These are phyloP conservation scores for Globia sparganii DNA, from an alignment of 2,888 invertebrate species.

Conservation along the genomic window DNA sequence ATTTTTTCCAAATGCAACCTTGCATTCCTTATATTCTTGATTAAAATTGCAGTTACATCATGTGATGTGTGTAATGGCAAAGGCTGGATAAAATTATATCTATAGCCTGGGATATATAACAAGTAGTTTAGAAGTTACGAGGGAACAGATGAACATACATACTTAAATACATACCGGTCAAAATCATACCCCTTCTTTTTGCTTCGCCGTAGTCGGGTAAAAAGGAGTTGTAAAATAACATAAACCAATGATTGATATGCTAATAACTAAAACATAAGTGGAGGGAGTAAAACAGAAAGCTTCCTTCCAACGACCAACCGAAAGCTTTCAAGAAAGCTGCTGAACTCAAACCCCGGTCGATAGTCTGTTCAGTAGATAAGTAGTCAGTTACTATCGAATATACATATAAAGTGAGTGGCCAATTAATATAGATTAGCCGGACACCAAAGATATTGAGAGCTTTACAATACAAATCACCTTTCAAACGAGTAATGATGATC, in stretches of 20 bases:
- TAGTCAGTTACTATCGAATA: conserved; percentile 1
- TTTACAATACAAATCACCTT: conserved; percentile 35
- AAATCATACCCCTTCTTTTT: too few relatives aligned
- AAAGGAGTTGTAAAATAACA: neutral
- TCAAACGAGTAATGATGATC: conserved; percentile 43
- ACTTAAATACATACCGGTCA: too few relatives aligned
- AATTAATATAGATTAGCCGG: conserved; percentile 24
- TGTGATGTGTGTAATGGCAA: neutral
- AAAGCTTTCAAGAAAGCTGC: neutral
- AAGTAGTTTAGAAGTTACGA: too few relatives aligned
- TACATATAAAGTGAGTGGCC: neutral
- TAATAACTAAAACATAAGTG: conserved; percentile 1
- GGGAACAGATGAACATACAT: too few relatives aligned
- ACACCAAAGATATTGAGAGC: neutral
- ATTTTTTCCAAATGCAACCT: neutral
- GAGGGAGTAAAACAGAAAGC: neutral
- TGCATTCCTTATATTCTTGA: neutral
- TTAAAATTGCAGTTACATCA: neutral
- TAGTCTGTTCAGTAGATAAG: neutral
- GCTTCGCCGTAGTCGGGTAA: too few relatives aligned
- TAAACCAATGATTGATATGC: neutral
- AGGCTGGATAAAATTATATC: neutral
- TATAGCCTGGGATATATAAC: neutral
- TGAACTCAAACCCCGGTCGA: neutral
- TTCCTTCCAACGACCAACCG: neutral